Evolutionary conservation across 1,140 invertebrate genomes (phyloP).

Genomic region (Drosophila murphyi): DNA sequence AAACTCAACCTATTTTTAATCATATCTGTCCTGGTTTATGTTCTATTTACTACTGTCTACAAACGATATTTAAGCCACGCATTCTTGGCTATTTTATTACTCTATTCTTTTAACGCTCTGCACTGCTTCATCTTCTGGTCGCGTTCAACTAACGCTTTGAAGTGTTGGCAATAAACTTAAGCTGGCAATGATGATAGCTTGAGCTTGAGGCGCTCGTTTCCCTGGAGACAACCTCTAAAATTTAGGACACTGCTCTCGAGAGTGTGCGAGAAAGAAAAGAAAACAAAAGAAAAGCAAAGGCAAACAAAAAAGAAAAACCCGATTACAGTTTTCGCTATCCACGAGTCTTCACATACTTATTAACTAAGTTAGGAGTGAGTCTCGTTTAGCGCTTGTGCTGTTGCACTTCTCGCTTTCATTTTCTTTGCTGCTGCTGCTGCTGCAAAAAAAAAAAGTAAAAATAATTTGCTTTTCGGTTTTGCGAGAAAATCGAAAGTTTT

Average conservation of each 20-base stretch:
- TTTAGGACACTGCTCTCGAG: constrained; percentile 25
- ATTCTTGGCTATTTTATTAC: too few species aligned
- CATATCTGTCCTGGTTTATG: too few species aligned
- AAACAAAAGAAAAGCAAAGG: not conserved
- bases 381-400: constrained; percentile 31
- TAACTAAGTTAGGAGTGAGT: constrained; percentile 40
- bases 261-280: not conserved
- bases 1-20: too few species aligned
- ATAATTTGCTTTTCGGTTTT: constrained; percentile 49
- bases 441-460: constrained; percentile 53
- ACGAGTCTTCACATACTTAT: constrained; percentile 8
- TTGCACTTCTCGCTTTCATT: constrained; percentile 82
- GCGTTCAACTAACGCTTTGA: constrained; percentile 4
- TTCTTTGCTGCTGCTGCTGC: constrained; percentile 56
- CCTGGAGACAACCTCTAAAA: constrained; percentile 15
- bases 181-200: constrained; percentile 23
- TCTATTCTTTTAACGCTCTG: too few species aligned
- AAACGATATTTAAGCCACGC: too few species aligned
- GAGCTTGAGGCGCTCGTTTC: constrained; percentile 1
- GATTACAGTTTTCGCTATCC: constrained; percentile 36
- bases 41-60: too few species aligned
- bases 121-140: not conserved
- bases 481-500: constrained; percentile 84
- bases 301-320: constrained; percentile 29
- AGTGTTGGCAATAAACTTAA: constrained; percentile 28